A percentile compares a stretch with the other conserved stretches of the same genome.
phyloP scores from a whole-genome alignment of 2,113 vertebrate genomes.

The Rhinichthys klamathensis region DNA sequence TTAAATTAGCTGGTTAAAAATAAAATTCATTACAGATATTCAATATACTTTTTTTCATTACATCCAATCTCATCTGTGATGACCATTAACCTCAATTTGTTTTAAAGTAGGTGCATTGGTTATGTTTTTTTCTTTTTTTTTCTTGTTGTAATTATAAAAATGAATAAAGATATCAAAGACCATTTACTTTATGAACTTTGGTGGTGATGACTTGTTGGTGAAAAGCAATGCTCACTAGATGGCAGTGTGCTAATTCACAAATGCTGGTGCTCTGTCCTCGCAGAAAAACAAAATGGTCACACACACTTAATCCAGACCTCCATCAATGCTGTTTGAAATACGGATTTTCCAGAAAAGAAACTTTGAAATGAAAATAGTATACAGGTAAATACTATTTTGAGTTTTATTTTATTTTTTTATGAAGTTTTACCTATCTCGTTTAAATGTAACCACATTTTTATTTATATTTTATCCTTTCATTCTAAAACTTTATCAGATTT shows the following conservation, averaged over 20 bases:
- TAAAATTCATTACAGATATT: neutral
- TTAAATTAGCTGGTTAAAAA: neutral
- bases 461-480: neutral
- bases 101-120: neutral
- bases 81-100: neutral
- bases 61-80: neutral
- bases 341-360: neutral
- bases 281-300: neutral
- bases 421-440: neutral
- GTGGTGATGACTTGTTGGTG: neutral
- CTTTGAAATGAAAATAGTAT: neutral
- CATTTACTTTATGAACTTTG: neutral
- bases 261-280: neutral
- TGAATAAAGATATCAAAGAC: neutral
- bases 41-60: neutral
- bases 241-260: neutral
- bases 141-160: neutral
- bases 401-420: neutral
- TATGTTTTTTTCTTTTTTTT: neutral
- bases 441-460: neutral
- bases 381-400: neutral
- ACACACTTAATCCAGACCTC: neutral
- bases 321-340: neutral
- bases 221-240: conserved; percentile 3
- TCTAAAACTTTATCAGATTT: neutral